Evolutionary conservation across 2,797 vertebrate genomes (phyloP).

Genomic region (Chelonia mydas): DNA sequence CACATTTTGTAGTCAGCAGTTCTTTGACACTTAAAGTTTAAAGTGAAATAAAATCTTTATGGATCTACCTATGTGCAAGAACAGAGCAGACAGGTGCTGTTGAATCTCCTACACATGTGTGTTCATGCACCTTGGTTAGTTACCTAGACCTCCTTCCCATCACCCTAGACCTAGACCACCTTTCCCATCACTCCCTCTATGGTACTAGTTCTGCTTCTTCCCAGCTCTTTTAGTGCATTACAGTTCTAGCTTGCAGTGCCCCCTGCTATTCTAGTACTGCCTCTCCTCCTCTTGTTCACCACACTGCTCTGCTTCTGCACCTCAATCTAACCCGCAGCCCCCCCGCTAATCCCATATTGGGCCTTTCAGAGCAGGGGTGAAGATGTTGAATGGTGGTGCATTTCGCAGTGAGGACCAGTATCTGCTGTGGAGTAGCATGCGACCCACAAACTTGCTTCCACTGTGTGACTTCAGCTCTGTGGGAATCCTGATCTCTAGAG

Average conservation of each 20-base stretch:
- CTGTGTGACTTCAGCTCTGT: not conserved
- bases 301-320: not conserved
- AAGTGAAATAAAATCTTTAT: not conserved
- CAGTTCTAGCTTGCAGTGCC: not conserved
- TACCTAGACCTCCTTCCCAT: not conserved
- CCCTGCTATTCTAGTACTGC: not conserved
- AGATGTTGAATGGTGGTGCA: not conserved
- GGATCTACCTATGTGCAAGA: not conserved
- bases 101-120: not conserved
- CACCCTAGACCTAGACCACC: too few relatives aligned
- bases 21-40: not conserved
- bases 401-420: not conserved
- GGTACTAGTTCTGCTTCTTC: not conserved
- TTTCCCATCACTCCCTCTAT: not conserved
- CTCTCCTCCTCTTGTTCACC: not conserved
- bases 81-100: not conserved
- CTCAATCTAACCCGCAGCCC: not conserved
- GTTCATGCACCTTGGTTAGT: not conserved
- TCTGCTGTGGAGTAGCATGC: not conserved
- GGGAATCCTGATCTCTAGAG: rapidly evolving
- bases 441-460: rapidly evolving
- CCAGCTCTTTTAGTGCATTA: not conserved
- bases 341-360: not conserved
- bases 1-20: not conserved
- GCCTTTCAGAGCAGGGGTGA: not conserved